Evolutionary conservation across 2,888 invertebrate genomes (phyloP).

Genomic region (Drosophila yooni): DNA sequence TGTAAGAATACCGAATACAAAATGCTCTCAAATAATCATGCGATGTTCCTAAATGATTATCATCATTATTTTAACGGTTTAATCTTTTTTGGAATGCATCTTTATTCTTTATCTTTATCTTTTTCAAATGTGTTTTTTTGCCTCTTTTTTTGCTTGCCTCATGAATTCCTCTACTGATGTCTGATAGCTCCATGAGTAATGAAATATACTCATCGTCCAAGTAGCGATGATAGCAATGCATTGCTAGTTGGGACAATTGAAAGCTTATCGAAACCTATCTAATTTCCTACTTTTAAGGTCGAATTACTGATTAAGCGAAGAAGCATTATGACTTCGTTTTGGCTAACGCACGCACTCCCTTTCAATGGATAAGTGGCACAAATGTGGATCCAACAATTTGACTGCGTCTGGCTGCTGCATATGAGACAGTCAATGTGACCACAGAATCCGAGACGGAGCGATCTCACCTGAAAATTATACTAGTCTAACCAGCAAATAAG

Average conservation of each 20-base stretch:
- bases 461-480: conserved; percentile 86
- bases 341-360: conserved; percentile 86
- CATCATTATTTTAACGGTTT: background rate
- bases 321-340: conserved; percentile 1
- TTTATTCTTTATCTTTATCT: too few relatives aligned
- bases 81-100: background rate
- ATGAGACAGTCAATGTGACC: conserved; percentile 87
- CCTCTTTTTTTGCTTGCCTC: background rate
- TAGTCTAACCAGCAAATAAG: background rate
- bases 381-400: conserved; percentile 82
- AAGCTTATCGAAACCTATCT: conserved; percentile 24
- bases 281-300: background rate
- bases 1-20: background rate
- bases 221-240: background rate
- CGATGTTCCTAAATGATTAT: background rate
- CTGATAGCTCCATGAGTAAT: background rate
- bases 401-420: conserved; percentile 86
- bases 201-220: background rate
- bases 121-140: too few relatives aligned
- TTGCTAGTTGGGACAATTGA: conserved; percentile 6
- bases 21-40: conserved; percentile 1
- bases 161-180: background rate
- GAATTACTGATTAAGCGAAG: background rate
- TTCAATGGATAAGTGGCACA: conserved; percentile 86
- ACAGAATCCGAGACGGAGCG: conserved; percentile 83